phyloP scores from a whole-genome alignment of 2,113 vertebrate genomes.

The Pachypanchax playfairii region DNA sequence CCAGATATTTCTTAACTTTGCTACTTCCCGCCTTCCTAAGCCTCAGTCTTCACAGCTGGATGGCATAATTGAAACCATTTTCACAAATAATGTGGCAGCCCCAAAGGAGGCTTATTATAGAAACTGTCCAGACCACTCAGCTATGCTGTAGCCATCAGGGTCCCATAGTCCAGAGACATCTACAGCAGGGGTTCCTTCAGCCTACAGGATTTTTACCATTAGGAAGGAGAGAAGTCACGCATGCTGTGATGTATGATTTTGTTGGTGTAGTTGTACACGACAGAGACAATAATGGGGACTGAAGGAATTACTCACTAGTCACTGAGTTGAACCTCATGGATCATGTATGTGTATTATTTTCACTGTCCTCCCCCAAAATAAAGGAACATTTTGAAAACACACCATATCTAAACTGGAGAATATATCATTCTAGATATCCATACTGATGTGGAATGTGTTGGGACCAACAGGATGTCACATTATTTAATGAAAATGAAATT shows the following conservation, averaged over 20 bases:
- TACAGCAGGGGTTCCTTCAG: constrained; percentile 43
- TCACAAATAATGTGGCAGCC: constrained; percentile 63
- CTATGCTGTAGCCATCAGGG: constrained; percentile 26
- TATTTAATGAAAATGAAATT: too few species aligned
- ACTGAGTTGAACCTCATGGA: not conserved
- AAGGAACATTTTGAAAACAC: too few species aligned
- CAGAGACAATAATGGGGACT: not conserved
- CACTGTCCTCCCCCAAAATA: too few species aligned
- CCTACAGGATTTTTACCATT: constrained; percentile 50
- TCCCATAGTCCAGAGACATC: constrained; percentile 39
- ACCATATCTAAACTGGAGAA: too few species aligned
- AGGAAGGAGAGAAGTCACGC: constrained; percentile 24
- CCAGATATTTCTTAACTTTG: constrained; percentile 46
- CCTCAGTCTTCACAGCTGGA: constrained; percentile 55
- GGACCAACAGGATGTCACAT: too few species aligned
- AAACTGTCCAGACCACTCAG: constrained; percentile 23
- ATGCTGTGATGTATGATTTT: constrained; percentile 20
- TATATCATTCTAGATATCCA: too few species aligned
- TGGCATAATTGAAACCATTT: constrained; percentile 76
- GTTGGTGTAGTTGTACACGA: constrained; percentile 5
- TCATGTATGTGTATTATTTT: too few species aligned
- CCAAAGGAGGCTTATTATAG: constrained; percentile 71
- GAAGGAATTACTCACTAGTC: constrained; percentile 30
- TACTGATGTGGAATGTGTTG: too few species aligned
- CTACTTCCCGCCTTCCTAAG: constrained; percentile 38